Base-by-base conservation (phyloP, 2,113 vertebrate species). In the Amia ocellicauda region DNA sequence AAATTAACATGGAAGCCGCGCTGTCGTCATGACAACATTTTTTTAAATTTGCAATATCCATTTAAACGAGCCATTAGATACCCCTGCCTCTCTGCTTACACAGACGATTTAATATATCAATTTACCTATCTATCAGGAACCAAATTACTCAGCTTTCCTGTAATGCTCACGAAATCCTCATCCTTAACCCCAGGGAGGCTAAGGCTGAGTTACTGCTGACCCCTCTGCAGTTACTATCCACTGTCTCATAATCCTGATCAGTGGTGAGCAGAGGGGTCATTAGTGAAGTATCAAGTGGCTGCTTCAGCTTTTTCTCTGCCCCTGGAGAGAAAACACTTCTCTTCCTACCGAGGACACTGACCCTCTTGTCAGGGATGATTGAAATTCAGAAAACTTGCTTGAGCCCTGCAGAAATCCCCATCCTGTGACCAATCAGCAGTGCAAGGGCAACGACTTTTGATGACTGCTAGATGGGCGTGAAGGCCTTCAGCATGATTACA, bases 1-100 rank as follows among this genome's bases (percentile, higher is more conserved):
- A 61, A 67, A 67, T 19, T 54, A 54, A 24, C 51, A 54, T 54
- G 16, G 49, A 49, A 23, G 31, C 36, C 4, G 24, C 51, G 13
- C 47, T 23, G 50, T 61, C 26, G 26, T 59, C 58, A 47, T 66
- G 56, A 66, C 45, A 53, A 60, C 58, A 14, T 61, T 61, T 13
- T 5, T 20, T 26, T 9, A 36, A 54, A 55, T 17, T 61, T 62
- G 58, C 40, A 55, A 61, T 55, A 22, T n/a, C 50, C 28, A 23
- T 54, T 22, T 3, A 23, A 54, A 54, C 22, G 3, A 54, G 22
- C 22, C 4, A 13, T 20, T 22, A 53, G 51, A 27, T 23, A 53
- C 20, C 8, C 9, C 19, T 22, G 51, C 3, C 1, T 54, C 51
- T 24, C 10, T 54, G 20, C n/a, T 54, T 24, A 54, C 51, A 54